Evolutionary conservation across 1,140 invertebrate species (phyloP), one percentile per base, ranked within the genome.

Genomic region (Drosophila kikkawai): DNA sequence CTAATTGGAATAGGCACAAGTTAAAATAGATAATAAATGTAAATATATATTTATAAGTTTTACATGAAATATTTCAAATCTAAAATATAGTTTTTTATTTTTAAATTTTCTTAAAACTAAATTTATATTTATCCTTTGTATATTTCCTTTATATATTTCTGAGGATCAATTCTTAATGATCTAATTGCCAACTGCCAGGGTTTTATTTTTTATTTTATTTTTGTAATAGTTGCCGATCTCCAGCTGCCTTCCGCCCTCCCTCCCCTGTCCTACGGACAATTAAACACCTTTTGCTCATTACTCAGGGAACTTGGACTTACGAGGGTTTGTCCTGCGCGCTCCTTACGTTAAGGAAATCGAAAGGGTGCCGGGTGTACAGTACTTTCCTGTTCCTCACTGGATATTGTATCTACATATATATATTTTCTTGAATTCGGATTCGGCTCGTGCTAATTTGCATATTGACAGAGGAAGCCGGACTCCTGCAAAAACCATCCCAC

Each of bases 221-320:
- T 26, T 29, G 45, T 51, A 15, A 11, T 44, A 32, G 19, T 68
- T 53, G 41, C 26, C 39, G 48, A 19, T 39, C 13, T 56, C 63
- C 55, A 80, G 53, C 66, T 60, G 67, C 65, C 37, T 32, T 22
- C 60, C 22, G 63, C 37, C 19, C 37, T 44, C 11, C 11, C 19
- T 2, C 17, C 11, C 12, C 19, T 58, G 41, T 36, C 67, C 34
- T 47, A 29, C 55, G 63, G 66, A 90, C 81, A 88, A 88, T 88
- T 85, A 88, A 88, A 88, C 85, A 90, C 84, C 85, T 85, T 66
- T 79, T 75, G 78, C 80, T 84, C 74, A 88, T 88, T 88, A 88
- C 68, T 48, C 51, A 22, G 55, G 22, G 34, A 11, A 29, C 22
- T 34, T 65, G 63, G 63, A 66, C 63, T 64, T 26, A 1, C 45